These are phyloP conservation scores for Epinephelus cyanopodus DNA, from an alignment of 2,113 vertebrate genomes.

Conservation along the genomic window DNA sequence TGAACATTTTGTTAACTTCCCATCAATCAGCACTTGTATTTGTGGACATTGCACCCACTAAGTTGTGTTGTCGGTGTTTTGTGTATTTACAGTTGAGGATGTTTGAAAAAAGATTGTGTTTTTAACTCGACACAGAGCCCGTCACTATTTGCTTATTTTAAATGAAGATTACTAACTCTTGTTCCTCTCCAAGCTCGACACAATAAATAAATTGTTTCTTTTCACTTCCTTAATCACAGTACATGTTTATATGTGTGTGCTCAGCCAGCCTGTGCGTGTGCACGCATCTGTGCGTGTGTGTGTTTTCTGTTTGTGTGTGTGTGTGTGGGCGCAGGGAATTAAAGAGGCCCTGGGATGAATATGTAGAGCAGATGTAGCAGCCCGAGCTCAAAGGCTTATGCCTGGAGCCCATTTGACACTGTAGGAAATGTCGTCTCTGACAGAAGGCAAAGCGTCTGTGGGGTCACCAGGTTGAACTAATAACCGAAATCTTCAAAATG, in stretches of 20 bases:
- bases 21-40: conserved; percentile 10
- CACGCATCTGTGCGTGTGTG: conserved; percentile 13
- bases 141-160: conserved; percentile 18
- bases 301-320: conserved; percentile 50
- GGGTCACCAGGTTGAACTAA: conserved; percentile 73
- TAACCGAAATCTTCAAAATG: conserved; percentile 67
- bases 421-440: conserved; percentile 72
- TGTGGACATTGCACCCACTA: background rate
- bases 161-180: conserved; percentile 4
- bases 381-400: conserved; percentile 71
- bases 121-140: background rate
- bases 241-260: conserved; percentile 20
- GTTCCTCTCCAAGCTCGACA: conserved; percentile 8
- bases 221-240: conserved; percentile 42
- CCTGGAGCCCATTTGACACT: conserved; percentile 79
- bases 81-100: background rate
- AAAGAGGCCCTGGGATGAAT: conserved; percentile 79
- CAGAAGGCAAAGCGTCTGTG: conserved; percentile 60
- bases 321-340: conserved; percentile 68
- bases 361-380: conserved; percentile 81
- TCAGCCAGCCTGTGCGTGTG: background rate
- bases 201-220: conserved; percentile 28
- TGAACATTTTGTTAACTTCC: background rate
- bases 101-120: conserved; percentile 8
- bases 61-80: background rate